Evolutionary conservation across 2,888 invertebrate species (phyloP).

Genomic region (Harpalus rufipes): DNA sequence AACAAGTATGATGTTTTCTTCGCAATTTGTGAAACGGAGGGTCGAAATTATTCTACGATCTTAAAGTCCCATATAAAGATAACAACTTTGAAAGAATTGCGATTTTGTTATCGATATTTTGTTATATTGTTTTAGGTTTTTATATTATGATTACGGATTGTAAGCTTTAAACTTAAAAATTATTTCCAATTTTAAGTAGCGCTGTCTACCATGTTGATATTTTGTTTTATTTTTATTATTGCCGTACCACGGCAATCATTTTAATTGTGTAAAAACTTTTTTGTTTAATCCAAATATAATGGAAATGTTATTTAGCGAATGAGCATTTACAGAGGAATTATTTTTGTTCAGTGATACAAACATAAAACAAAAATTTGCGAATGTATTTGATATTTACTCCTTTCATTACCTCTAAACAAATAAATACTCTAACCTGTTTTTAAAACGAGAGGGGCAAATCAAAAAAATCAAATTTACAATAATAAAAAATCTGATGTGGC

Average conservation of each 20-base stretch:
- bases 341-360: background rate
- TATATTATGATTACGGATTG: too few relatives aligned
- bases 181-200: too few relatives aligned
- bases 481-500: background rate
- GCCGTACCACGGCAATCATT: background rate
- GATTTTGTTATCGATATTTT: background rate
- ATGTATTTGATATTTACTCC: background rate
- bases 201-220: too few relatives aligned
- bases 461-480: background rate
- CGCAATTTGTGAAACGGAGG: background rate
- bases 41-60: constrained; percentile 16
- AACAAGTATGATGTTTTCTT: constrained; percentile 26
- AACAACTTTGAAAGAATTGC: constrained; percentile 3
- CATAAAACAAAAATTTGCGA: background rate
- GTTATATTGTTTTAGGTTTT: too few relatives aligned
- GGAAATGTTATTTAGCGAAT: background rate
- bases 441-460: too few relatives aligned
- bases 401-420: background rate
- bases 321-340: background rate
- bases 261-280: background rate
- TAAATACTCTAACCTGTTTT: background rate
- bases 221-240: background rate
- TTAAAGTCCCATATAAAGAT: constrained; percentile 32
- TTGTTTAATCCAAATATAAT: background rate
- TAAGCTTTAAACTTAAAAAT: too few relatives aligned